Conservation (phyloP, 1,140 invertebrate genomes). For the Semibalanus balanoides region DNA sequence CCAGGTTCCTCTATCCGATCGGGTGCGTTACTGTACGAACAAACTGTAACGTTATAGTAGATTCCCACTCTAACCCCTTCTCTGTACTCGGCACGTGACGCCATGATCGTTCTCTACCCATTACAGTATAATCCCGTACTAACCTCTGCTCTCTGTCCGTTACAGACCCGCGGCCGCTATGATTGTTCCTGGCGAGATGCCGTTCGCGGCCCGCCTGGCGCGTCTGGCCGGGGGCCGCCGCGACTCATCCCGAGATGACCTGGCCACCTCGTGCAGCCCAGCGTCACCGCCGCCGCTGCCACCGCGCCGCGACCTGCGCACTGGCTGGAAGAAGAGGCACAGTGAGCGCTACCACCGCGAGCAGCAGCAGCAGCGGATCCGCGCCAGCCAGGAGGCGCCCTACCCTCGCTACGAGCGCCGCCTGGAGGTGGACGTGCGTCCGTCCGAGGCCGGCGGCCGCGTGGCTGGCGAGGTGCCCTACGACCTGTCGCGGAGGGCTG, state of each 20-base stretch:
- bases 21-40: too few relatives aligned
- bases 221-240: background rate
- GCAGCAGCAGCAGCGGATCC: background rate
- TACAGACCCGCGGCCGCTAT: background rate
- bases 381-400: background rate
- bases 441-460: background rate
- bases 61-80: too few relatives aligned
- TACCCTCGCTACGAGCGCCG: background rate
- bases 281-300: too few relatives aligned
- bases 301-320: background rate
- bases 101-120: too few relatives aligned
- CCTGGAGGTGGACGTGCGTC: background rate
- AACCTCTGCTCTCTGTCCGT: background rate
- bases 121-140: too few relatives aligned
- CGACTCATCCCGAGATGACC: too few relatives aligned
- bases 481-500: background rate
- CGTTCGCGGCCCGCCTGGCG: background rate
- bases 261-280: background rate
- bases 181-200: background rate
- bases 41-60: too few relatives aligned
- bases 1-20: too few relatives aligned
- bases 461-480: background rate
- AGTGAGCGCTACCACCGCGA: background rate
- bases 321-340: background rate
- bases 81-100: too few relatives aligned